Evolutionary conservation across 2,113 vertebrate genomes (phyloP), one percentile per base, ranked within the genome.

Genomic region (Sapayoa aenigma): DNA sequence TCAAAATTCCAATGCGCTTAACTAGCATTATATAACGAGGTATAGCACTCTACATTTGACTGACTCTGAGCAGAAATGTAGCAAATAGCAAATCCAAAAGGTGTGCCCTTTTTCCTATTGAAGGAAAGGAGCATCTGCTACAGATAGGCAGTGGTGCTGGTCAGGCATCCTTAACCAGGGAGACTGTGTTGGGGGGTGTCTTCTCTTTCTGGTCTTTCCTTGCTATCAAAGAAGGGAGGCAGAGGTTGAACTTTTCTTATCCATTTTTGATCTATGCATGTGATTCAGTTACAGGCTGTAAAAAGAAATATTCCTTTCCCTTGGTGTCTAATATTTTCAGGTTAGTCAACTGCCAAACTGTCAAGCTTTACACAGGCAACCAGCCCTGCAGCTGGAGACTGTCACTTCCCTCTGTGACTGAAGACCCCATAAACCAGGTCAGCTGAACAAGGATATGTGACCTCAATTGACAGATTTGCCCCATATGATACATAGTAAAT

Each of bases 401-500:
- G 28, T 16, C 53, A 22, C 17, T 9, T 80, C 55, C 37, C 59
- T 21, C 63, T 66, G 59, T 14, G 37, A 23, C 39, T n/a, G 35
- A 50, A 63, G 27, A 79, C 12, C 46, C n/a, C 44, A 24, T 5
- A 5, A 66, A 6, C 41, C 27, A 39, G 30, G 39, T 66, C 63
- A 80, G 33, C 63, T 73, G 25, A 94, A 59, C 24, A 30, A 33
- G 15, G 21, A 12, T 19, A 27, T 10, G 23, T 35, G 67, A 79
- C 35, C 56, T 75, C 53, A 65, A 18, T 0, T 35, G 58, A 16
- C 24, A 12, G 9, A 39, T 84, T 90, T 92, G 23, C 6, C 49
- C 44, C 0, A 0, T 31, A 35, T 33, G 63, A 91, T 3, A 37
- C 13, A 9, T 4, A n/a, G 1, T 3, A 37, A 4, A 25, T 68